Conservation (phyloP, 2,888 invertebrate genomes). For the Plagodis pulveraria region DNA sequence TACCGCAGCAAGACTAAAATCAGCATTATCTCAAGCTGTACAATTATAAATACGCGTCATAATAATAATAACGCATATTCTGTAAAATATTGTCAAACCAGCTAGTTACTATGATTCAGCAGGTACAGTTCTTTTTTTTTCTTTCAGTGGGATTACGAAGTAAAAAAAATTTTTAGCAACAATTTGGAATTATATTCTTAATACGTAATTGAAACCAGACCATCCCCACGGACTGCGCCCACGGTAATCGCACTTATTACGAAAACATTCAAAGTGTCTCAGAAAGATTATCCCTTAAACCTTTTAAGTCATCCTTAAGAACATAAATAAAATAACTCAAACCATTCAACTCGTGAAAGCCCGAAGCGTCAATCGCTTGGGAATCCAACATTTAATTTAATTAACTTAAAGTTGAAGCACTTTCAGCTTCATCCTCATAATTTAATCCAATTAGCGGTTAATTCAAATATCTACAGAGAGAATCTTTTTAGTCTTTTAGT, state of each 20-base stretch:
- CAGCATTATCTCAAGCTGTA: too few species aligned
- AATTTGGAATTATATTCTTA: too few species aligned
- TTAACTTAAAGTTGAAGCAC: conserved; percentile 33
- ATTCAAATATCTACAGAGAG: conserved; percentile 6
- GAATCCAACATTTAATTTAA: conserved; percentile 35
- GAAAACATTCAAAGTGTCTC: conserved; percentile 6
- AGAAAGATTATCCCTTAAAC: conserved; percentile 11
- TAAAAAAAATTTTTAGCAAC: too few species aligned
- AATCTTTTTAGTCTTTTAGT: not conserved
- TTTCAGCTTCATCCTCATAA: conserved; percentile 28
- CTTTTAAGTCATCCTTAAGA: conserved; percentile 7
- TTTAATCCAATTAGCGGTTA: conserved; percentile 34
- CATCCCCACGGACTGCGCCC: too few species aligned
- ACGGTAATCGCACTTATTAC: conserved; percentile 1
- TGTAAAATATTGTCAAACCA: too few species aligned
- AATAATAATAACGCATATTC: too few species aligned
- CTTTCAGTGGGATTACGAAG: too few species aligned
- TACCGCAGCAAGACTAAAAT: too few species aligned
- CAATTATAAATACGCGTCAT: too few species aligned
- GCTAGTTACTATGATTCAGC: too few species aligned
- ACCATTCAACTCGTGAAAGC: conserved; percentile 14
- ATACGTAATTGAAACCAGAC: too few species aligned
- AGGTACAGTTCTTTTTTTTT: too few species aligned
- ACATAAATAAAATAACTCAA: conserved; percentile 14
- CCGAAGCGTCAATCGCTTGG: conserved; percentile 33